Base-by-base conservation (phyloP, 2,797 vertebrate genomes). In the Neostethus bicornis region DNA sequence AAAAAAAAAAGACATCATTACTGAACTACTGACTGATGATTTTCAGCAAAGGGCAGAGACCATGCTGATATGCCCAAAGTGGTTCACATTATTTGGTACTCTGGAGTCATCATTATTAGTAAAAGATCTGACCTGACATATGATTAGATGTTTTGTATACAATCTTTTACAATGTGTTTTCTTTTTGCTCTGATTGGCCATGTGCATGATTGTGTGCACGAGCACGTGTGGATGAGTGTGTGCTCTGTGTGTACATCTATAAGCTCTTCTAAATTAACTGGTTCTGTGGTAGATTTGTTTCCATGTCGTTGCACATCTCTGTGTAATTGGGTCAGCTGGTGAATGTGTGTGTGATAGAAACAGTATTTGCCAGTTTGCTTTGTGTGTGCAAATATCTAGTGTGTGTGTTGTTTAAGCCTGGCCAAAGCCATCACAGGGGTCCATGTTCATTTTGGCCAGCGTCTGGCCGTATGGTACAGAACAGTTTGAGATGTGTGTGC, bases 371-470 rank as follows among this genome's bases (percentile, higher is more conserved):
- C 65, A 59, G 47, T 60, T 29, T 61, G 72, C 39, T 54, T 52
- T 66, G 67, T 11, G 12, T 81, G 70, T 72, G 66, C 8, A 34
- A 69, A 26, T 66, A 49, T 73, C 49, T 63, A n/a, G n/a, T 71
- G 60, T 86, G 80, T 87, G 75, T 77, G 65, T 84, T 72, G 87
- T 89, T 64, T 89, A 90, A 86, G 87, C 81, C 91, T 91, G 91
- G 87, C 92, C 92, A 92, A 91, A 88, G 75, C 79, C 88, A 84
- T 91, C 89, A 85, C 90, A 86, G 84, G 90, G 90, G 92, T 92
- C 87, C 71, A 73, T 93, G 92, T 91, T 92, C 89, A 93, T 93
- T 89, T 87, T 90, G 89, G 89, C 80, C 75, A 80, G 82, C 84
- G 67, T 88, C 85, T 86, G 87, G 83, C 84, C 81, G 76, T 87